Conservation (phyloP, 1,140 invertebrate genomes). For the Bombus cullumanus region DNA sequence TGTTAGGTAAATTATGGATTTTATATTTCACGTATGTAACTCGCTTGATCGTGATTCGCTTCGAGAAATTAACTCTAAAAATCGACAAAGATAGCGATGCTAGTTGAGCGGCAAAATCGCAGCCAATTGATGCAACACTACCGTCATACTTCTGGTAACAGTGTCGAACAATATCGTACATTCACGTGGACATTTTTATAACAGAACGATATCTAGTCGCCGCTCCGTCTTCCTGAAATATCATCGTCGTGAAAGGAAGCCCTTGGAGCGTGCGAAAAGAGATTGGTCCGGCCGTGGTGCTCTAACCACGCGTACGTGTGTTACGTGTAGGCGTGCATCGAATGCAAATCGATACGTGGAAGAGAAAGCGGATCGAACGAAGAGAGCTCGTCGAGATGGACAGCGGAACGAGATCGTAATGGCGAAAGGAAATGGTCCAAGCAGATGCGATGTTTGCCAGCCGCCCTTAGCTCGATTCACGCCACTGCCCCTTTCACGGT, state of each 20-base stretch:
- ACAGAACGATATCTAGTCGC: background rate
- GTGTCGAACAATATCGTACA: background rate
- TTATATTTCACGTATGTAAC: background rate
- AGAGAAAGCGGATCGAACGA: conserved; percentile 23
- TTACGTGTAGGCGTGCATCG: conserved; percentile 7
- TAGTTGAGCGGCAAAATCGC: too few species aligned
- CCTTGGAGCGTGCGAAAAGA: conserved; percentile 35
- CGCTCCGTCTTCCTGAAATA: conserved; percentile 33
- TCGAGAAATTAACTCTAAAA: background rate
- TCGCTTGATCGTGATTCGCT: too few species aligned
- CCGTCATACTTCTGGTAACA: background rate
- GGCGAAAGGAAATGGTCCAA: conserved; percentile 53
- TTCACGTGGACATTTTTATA: background rate
- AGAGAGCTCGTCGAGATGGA: background rate
- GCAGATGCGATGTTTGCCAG: conserved; percentile 45
- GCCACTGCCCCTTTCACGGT: conserved; percentile 6
- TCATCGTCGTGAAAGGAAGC: conserved; percentile 27
- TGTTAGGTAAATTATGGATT: background rate
- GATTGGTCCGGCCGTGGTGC: conserved; percentile 22
- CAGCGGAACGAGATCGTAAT: conserved; percentile 46
- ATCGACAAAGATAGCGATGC: background rate
- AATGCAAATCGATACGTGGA: conserved; percentile 52
- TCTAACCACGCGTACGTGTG: background rate
- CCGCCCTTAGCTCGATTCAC: conserved; percentile 32
- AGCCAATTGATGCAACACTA: too few species aligned